These are phyloP conservation scores for Andrena trimmerana DNA, from an alignment of 2,888 invertebrate genomes.

Conservation along the genomic window DNA sequence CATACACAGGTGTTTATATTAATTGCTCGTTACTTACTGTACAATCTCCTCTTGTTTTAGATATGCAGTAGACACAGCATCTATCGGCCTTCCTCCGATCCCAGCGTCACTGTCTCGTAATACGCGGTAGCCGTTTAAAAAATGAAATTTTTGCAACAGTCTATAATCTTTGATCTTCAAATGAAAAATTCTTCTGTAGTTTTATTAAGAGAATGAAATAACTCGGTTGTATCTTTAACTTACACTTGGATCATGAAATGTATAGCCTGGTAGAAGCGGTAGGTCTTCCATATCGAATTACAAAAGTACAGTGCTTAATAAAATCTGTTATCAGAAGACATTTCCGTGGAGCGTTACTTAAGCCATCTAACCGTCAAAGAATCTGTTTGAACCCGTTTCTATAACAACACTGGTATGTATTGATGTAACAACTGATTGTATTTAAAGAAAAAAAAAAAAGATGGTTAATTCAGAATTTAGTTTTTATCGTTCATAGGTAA, in stretches of 20 bases:
- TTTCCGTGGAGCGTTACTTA: background rate
- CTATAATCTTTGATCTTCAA: slow-evolving; percentile 76
- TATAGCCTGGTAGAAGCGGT: slow-evolving; percentile 90
- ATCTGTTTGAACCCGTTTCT: slow-evolving; percentile 67
- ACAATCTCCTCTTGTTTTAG: slow-evolving; percentile 63
- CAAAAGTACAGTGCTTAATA: slow-evolving; percentile 22
- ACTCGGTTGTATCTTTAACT: slow-evolving; percentile 54
- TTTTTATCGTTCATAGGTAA: slow-evolving; percentile 11
- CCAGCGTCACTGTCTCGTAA: slow-evolving; percentile 87
- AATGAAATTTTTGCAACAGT: slow-evolving; percentile 87
- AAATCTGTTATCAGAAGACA: slow-evolving; percentile 14
- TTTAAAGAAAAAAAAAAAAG: slow-evolving; percentile 11
- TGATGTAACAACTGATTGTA: slow-evolving; percentile 61
- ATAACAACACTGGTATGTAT: slow-evolving; percentile 73
- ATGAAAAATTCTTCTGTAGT: slow-evolving; percentile 33
- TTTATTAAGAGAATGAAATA: slow-evolving; percentile 1
- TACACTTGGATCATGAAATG: slow-evolving; percentile 88
- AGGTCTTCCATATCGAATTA: slow-evolving; percentile 85
- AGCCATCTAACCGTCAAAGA: slow-evolving; percentile 7
- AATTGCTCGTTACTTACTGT: slow-evolving; percentile 59
- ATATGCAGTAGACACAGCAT: slow-evolving; percentile 73
- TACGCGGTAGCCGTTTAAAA: slow-evolving; percentile 89
- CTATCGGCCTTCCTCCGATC: slow-evolving; percentile 74
- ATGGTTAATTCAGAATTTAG: slow-evolving; percentile 11
- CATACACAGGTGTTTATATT: background rate